Evolutionary conservation across 1,140 invertebrate species (phyloP).

Genomic region (Cryptotermes secundus): DNA sequence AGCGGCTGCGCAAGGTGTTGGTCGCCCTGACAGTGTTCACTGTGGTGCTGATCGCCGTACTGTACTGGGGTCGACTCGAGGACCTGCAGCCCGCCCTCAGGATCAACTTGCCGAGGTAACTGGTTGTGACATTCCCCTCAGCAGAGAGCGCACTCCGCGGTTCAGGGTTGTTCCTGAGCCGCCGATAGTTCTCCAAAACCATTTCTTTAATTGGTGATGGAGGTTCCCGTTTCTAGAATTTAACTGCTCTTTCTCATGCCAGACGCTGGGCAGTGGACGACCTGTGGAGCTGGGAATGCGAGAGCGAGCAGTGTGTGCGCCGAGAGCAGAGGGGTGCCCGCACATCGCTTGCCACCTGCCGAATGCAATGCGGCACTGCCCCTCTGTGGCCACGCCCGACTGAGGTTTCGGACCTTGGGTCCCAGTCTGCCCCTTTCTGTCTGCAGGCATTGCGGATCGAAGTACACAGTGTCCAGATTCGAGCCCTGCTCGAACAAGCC

Average conservation of each 20-base stretch:
- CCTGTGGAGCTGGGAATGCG: constrained; percentile 53
- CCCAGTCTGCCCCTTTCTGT: neutral
- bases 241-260: too few relatives aligned
- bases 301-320: constrained; percentile 46
- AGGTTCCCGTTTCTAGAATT: too few relatives aligned
- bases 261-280: neutral
- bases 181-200: too few relatives aligned
- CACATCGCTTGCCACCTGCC: constrained; percentile 48
- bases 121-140: too few relatives aligned
- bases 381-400: constrained; percentile 50
- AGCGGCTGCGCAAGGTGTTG: neutral
- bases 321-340: constrained; percentile 36
- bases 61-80: constrained; percentile 20
- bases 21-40: neutral
- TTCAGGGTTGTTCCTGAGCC: too few relatives aligned
- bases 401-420: constrained; percentile 44
- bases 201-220: too few relatives aligned
- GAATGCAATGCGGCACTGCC: constrained; percentile 47
- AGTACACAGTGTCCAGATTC: neutral
- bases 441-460: neutral
- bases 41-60: neutral
- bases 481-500: neutral
- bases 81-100: neutral
- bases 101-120: neutral
- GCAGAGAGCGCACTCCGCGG: too few relatives aligned